Evolutionary conservation across 2,113 vertebrate species (phyloP), one percentile per base, ranked within the genome.

Genomic region (Brachypodius melanocephalos): DNA sequence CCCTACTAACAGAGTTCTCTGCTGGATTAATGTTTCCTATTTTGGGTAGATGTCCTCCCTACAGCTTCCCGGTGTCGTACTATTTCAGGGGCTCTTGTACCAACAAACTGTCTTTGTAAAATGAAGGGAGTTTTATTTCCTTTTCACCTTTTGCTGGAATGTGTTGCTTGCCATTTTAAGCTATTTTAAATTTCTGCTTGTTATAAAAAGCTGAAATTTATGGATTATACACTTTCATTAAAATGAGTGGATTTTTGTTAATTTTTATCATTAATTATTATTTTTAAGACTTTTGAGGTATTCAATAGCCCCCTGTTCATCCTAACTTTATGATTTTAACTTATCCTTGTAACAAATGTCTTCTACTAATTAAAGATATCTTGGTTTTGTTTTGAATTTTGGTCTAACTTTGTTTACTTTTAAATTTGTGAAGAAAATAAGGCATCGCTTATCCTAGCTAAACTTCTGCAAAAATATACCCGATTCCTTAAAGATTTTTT

Each of bases 51-150:
- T 32, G 10, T 48, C 5, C 3, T 24, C 14, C 6, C 12, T 69
- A 17, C 3, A 40, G 12, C 6, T 54, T 82, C 32, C 28, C 58
- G 34, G 20, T 32, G 5, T 73, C 0, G 0, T 16, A 57, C 9
- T 61, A 4, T 3, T 73, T 52, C 32, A 77, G 11, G 1, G 6
- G 5, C 4, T 42, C 22, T 68, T 49, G 4, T 58, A 77, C 10
- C 31, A 59, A 26, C 13, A 77, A 73, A 49, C 2, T 1, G 1
- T 38, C 10, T 74, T 67, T 16, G 4, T 51, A 65, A 91, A 89
- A 57, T 21, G 13, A 46, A 72, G 4, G 1, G 17, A 32, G 9
- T 14, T 51, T 79, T 40, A 40, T 25, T 51, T 69, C 11, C 10
- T n/a, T 46, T 46, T 61, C 25, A 45, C 1, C 4, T 69, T 77